Percentiles rank a stretch among this genome's conserved stretches.
Evolutionary conservation across 1,140 invertebrate genomes (phyloP).

Genomic region (Sitodiplosis mosellana): DNA sequence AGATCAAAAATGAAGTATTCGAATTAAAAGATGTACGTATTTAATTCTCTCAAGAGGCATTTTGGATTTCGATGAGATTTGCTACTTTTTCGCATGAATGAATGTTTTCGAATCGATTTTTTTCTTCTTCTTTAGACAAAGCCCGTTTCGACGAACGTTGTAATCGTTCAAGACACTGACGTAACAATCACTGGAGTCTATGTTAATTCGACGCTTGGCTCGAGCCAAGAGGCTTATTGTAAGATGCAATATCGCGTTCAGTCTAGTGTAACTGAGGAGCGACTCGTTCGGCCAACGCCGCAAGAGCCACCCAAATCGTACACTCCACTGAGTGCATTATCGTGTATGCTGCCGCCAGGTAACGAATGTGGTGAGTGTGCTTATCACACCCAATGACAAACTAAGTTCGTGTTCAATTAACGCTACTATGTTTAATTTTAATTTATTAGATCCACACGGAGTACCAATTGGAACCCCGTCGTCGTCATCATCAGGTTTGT

Average conservation of each 20-base stretch:
- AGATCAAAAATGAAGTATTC: not conserved
- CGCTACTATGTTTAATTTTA: too few relatives aligned
- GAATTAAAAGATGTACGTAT: not conserved
- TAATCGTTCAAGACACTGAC: conserved; percentile 65
- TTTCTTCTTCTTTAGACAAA: conserved; percentile 2
- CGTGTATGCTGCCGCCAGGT: conserved; percentile 68
- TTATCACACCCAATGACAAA: conserved; percentile 15
- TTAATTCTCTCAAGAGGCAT: not conserved
- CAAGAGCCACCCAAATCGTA: conserved; percentile 63
- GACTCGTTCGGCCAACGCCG: conserved; percentile 43
- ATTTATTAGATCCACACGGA: too few relatives aligned
- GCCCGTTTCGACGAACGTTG: conserved; percentile 31
- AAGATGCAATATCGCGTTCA: conserved; percentile 55
- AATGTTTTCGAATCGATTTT: not conserved
- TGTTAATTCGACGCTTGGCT: conserved; percentile 48
- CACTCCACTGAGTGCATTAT: conserved; percentile 64
- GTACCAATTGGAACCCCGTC: too few relatives aligned
- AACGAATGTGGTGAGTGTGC: conserved; percentile 23
- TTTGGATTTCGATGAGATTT: not conserved
- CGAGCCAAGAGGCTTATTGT: conserved; percentile 62
- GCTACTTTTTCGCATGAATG: not conserved
- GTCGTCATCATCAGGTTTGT: too few relatives aligned
- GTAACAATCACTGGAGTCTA: conserved; percentile 71
- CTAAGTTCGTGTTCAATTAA: too few relatives aligned
- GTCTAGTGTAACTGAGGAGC: conserved; percentile 24